Evolutionary conservation across 2,888 invertebrate species (phyloP).

Genomic region (Nephrotoma guestfalica): DNA sequence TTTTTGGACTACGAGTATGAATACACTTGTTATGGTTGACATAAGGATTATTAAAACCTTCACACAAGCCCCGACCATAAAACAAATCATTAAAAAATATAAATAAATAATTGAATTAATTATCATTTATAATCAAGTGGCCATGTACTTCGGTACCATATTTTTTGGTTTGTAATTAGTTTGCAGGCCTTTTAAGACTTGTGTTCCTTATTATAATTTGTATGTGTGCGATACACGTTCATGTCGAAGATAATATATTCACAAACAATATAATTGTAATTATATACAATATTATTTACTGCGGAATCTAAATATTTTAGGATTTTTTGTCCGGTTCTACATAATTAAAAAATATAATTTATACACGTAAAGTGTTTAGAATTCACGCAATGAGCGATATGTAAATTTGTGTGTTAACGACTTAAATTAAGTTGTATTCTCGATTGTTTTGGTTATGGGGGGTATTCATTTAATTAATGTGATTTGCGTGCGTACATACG

Average conservation of each 20-base stretch:
- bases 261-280: not conserved
- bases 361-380: not conserved
- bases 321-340: not conserved
- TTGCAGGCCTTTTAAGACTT: not conserved
- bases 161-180: not conserved
- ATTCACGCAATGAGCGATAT: conserved; percentile 6
- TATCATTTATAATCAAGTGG: not conserved
- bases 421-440: not conserved
- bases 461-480: not conserved
- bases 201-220: not conserved
- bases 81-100: not conserved
- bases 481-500: not conserved
- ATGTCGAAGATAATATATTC: not conserved
- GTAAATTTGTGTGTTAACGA: conserved; percentile 2
- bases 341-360: not conserved
- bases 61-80: not conserved
- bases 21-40: not conserved
- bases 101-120: not conserved
- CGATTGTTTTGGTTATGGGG: not conserved
- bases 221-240: not conserved
- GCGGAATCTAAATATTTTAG: not conserved
- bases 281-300: not conserved
- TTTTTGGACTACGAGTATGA: not conserved
- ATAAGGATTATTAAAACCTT: not conserved
- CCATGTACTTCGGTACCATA: not conserved